Evolutionary conservation across 2,113 vertebrate genomes (phyloP), one percentile per base, ranked within the genome.

Genomic region (Erinaceus europaeus): DNA sequence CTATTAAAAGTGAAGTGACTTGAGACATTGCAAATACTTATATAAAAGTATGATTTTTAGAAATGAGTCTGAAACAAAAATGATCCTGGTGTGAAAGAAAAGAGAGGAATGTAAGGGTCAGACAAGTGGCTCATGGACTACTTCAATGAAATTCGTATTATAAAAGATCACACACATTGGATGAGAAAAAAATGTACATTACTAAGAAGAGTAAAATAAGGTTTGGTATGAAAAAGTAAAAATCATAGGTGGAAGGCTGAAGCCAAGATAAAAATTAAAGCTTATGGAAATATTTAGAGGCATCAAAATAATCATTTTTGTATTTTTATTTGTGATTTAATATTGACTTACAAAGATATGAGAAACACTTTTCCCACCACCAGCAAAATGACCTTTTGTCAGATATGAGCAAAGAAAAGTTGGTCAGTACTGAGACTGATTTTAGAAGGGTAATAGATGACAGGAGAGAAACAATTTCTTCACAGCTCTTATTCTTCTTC

Each of bases 351-450:
- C n/a, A n/a, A n/a, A n/a, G n/a, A n/a, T n/a, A n/a, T n/a, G n/a
- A n/a, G n/a, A n/a, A n/a, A n/a, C n/a, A n/a, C n/a, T n/a, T n/a
- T n/a, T n/a, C n/a, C n/a, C n/a, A n/a, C n/a, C n/a, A n/a, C n/a
- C 78, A 82, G 53, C 69, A 36, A 88, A 93, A 81, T 73, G 67
- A 44, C 57, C 44, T 90, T 91, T 88, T 82, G 14, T 55, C 71
- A 32, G 36, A 11, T 61, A 42, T 5, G 32, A 73, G 2, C 23
- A 85, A 27, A 69, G 9, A 59, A 55, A 73, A 81, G 44, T 52
- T 44, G 57, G 3, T 3, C 3, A 64, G 32, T 36, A 4, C 40
- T 64, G 42, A 74, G 11, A 42, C 40, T 77, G 13, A 77, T 25
- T 34, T 77, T 76, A 9, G 57, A 61, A 83, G 74, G 61, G 27